A percentile compares a stretch with the other conserved stretches of the same genome.
Evolutionary conservation across 2,113 vertebrate genomes (phyloP).

Genomic region (Corydoras maculifer): DNA sequence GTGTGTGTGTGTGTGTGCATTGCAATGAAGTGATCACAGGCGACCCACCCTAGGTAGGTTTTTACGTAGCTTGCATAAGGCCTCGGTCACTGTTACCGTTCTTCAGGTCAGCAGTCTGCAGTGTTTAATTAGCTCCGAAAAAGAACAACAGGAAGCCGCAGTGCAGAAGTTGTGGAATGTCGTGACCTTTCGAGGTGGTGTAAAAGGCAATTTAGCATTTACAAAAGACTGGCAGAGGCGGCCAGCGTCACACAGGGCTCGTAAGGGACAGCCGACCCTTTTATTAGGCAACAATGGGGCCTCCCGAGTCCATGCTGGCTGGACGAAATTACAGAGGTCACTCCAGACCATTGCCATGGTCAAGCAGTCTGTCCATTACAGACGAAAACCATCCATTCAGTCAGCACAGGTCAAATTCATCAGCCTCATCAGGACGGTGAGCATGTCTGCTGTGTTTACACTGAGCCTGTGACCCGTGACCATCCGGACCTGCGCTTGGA

Average conservation of each 20-base stretch:
- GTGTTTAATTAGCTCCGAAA: constrained; percentile 22
- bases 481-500: no score
- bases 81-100: no score
- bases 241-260: constrained; percentile 12
- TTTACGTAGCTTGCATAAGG: no score
- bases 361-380: constrained; percentile 13
- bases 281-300: constrained; percentile 26
- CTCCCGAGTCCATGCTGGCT: constrained; percentile 25
- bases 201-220: constrained; percentile 22
- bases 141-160: constrained; percentile 28
- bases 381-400: constrained; percentile 17
- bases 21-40: no score
- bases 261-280: constrained; percentile 31
- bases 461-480: no score
- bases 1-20: no score
- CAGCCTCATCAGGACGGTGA: neutral
- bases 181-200: constrained; percentile 24
- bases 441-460: no score
- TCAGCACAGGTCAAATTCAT: constrained; percentile 25
- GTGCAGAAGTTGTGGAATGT: constrained; percentile 3
- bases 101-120: neutral
- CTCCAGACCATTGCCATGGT: constrained; percentile 41
- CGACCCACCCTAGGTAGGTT: no score
- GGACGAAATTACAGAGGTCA: constrained; percentile 24
- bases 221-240: constrained; percentile 20